Evolutionary conservation across 1,140 invertebrate species (phyloP), one percentile per base, ranked within the genome.

Genomic region (Drosophila repletoides): DNA sequence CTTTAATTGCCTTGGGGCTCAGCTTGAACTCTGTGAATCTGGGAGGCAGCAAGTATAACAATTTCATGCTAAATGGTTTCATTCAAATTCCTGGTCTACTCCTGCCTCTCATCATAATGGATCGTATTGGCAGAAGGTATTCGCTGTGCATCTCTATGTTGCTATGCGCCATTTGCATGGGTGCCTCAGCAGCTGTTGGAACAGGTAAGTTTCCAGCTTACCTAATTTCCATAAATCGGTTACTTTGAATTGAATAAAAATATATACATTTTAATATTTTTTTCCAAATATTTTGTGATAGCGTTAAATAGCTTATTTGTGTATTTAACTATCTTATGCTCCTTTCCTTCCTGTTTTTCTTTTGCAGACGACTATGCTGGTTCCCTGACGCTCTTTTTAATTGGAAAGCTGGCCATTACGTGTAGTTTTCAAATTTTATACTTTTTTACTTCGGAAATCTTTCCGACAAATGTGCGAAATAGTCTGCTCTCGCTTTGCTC

Each of bases 11-110:
- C 76, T 95, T 96, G 88, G 96, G 95, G 0, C 87, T 97, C 7
- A 95, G 95, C n/a, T 92, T 96, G 31, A 96, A 95, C 80, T 94
- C 95, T 0, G 95, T 95, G 1, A 92, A 94, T 46, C 91, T 97
- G 29, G 93, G 93, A 0, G 95, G 95, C 15, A 93, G 95, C 80
- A 93, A 92, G 75, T 95, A 95, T 88, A 88, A 92, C 2, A 94
- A 95, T 88, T 95, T 95, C 70, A 93, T 94, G 43, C 89, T 95
- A 1, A 94, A 94, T 52, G 93, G 93, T 52, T 80, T 93, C n/a
- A 92, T 95, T 40, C 95, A 95, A 89, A 92, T 95, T 43, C 95
- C 95, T 5, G 94, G 93, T 0, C 95, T 95, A 46, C 89, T 94
- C 24, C 74, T 94, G 12, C 93, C 93, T 29, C 93, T 94, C 80